Evolutionary conservation across 53 echinoderm and acorn worm species (phyloP).

Genomic region (Hippasteria phrygiana): DNA sequence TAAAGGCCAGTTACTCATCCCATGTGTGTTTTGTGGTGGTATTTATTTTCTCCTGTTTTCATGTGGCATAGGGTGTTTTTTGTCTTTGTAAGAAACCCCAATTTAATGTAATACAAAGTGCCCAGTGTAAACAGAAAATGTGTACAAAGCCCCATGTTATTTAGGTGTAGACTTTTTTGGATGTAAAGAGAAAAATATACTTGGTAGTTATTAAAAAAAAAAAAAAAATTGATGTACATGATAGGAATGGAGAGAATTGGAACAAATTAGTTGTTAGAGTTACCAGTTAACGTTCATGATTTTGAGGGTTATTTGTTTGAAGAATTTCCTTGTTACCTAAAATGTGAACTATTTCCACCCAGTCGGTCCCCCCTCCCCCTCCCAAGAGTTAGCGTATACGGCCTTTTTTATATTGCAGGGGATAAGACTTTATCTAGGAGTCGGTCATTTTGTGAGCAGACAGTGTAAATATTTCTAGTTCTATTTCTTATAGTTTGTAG

Average conservation of each 20-base stretch:
- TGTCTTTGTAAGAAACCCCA: neutral
- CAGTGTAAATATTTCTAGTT: constrained; percentile 52
- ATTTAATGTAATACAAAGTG: neutral
- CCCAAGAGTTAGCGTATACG: neutral
- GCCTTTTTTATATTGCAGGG: constrained; percentile 11
- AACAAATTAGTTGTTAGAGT: constrained; percentile 27
- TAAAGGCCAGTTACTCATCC: constrained; percentile 4
- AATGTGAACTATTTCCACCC: neutral
- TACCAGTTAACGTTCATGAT: constrained; percentile 3
- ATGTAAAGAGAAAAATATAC: constrained; percentile 15
- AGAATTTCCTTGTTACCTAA: neutral
- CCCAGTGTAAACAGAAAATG: no score
- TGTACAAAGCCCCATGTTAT: neutral
- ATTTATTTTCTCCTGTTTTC: neutral
- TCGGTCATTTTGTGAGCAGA: constrained; percentile 34
- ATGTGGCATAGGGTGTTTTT: neutral
- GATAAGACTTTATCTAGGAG: neutral
- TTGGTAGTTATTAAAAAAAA: constrained; percentile 6
- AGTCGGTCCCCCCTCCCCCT: neutral
- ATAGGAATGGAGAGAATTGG: constrained; percentile 4
- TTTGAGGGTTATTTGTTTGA: neutral
- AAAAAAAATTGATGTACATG: constrained; percentile 33
- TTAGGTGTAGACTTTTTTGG: constrained; percentile 1
- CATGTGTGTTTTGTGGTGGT: neutral
- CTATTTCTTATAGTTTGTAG: constrained; percentile 51